A percentile compares a stretch with the other conserved stretches of the same genome.
Evolutionary conservation across 2,888 invertebrate species (phyloP).

Genomic region (Drosophila limbata): DNA sequence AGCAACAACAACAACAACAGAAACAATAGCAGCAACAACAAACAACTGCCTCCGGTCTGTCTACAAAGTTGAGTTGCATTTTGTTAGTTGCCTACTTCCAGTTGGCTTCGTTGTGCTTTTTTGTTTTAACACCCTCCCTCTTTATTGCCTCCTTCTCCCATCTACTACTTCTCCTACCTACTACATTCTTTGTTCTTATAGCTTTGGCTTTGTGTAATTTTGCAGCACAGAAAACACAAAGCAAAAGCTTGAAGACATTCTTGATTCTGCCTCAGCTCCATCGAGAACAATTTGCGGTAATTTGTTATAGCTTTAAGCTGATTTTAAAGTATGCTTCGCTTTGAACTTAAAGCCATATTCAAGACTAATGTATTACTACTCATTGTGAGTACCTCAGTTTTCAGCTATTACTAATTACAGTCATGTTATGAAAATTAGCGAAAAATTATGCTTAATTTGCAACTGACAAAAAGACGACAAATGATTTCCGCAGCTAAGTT

Average conservation of each 20-base stretch:
- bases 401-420: constrained; percentile 38
- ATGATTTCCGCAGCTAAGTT: constrained; percentile 75
- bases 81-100: constrained; percentile 62
- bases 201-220: constrained; percentile 68
- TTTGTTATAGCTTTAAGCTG: constrained; percentile 35
- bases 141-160: background rate
- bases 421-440: constrained; percentile 30
- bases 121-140: constrained; percentile 3
- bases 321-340: constrained; percentile 4
- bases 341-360: background rate
- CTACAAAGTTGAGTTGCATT: constrained; percentile 79
- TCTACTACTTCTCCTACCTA: background rate
- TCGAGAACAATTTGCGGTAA: constrained; percentile 34
- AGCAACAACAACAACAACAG: constrained; percentile 24
- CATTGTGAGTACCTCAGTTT: background rate
- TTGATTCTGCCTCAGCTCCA: constrained; percentile 12
- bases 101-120: constrained; percentile 37
- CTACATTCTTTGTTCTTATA: constrained; percentile 66
- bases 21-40: constrained; percentile 27
- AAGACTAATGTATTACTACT: background rate
- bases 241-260: constrained; percentile 48
- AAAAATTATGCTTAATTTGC: constrained; percentile 55
- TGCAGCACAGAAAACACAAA: constrained; percentile 50
- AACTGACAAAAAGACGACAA: constrained; percentile 76
- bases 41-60: constrained; percentile 67